Base-by-base conservation (phyloP, 2,797 vertebrate species). In the Cirrhinus molitorella region DNA sequence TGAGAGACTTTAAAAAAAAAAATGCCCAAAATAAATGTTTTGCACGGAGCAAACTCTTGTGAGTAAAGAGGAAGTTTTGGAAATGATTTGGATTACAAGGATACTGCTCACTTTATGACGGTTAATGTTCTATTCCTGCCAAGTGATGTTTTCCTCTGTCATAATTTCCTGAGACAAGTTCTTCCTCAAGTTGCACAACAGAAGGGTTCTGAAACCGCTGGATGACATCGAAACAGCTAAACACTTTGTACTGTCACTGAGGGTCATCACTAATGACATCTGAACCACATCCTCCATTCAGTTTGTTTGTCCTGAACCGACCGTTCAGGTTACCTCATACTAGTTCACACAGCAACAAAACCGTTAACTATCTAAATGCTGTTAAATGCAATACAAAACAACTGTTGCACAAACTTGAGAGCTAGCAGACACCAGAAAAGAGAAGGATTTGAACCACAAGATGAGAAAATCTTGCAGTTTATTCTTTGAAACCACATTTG, bases 111-210 rank as follows among this genome's bases (percentile, higher is more conserved):
- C 9, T 43, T 21, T 1, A 21, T 73, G 53, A 74, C 16, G 16
- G 65, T 55, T 47, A 82, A 19, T 77, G 51, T 83, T 81, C 77
- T 61, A 83, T 25, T 86, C 16, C 55, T 49, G 71, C 31, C 2
- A 13, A 37, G 14, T 75, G 78, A 78, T 40, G 12, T 45, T 70
- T 85, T 75, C 37, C 61, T 71, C 65, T 84, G 77, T 75, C 81
- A 45, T 76, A 43, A 85, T 66, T 85, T 88, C 85, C 87, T 61
- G n/a, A 77, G 66, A 79, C 40, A 57, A 73, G 23, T 17, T 63
- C 43, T 74, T 83, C 14, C 80, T 74, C 4, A 83, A 79, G 9
- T 63, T 68, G 2, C 72, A 65, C 57, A 73, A 51, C 13, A 25
- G 4, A 31, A 3, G 37, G 0, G 49, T 45, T 57, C 66, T 31